phyloP scores from a whole-genome alignment of 2,888 invertebrate genomes.

The Leptinotarsa rubiginosa region DNA sequence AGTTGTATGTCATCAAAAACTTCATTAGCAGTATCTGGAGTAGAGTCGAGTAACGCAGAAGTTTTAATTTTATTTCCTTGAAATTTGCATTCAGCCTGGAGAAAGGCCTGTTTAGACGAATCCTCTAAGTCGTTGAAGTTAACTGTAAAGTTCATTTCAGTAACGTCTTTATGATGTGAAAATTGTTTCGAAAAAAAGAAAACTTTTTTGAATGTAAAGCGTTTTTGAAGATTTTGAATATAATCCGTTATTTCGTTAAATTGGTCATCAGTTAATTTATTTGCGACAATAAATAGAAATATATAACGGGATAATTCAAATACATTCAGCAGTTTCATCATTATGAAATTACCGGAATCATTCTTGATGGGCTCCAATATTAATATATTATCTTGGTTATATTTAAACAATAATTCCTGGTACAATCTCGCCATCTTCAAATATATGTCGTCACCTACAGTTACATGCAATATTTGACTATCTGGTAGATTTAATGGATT shows the following conservation, averaged over 20 bases:
- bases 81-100: background rate
- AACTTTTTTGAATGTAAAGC: background rate
- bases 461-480: background rate
- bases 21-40: background rate
- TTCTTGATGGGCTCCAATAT: background rate
- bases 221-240: background rate
- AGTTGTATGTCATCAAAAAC: background rate
- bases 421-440: constrained; percentile 5
- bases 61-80: background rate
- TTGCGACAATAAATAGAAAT: background rate
- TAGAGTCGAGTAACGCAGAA: background rate
- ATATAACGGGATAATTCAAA: background rate
- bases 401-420: background rate
- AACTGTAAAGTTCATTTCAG: background rate
- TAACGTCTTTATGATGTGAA: background rate
- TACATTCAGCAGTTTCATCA: background rate
- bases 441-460: background rate
- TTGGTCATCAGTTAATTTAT: background rate
- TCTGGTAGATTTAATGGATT: background rate
- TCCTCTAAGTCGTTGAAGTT: background rate
- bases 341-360: background rate
- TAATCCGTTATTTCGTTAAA: background rate
- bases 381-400: background rate
- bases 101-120: background rate
- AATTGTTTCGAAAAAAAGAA: background rate